These are phyloP conservation scores for Rousettus madagascariensis DNA, from an alignment of 2,797 vertebrate species.

Conservation along the genomic window DNA sequence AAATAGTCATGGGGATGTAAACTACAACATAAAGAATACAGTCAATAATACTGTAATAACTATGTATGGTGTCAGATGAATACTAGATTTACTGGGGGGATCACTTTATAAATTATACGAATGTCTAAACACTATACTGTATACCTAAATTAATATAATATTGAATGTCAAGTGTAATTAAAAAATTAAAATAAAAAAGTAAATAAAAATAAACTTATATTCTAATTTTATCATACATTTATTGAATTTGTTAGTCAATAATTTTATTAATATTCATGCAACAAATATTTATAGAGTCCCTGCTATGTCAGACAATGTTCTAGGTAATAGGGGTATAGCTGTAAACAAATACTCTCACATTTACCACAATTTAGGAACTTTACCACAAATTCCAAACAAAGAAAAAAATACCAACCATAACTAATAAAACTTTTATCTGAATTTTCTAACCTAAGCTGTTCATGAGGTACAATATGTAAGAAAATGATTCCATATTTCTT, in stretches of 20 bases:
- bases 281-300: background rate
- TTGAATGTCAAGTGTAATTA: no score
- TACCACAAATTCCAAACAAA: background rate
- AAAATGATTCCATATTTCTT: slow-evolving; percentile 5
- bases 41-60: no score
- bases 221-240: background rate
- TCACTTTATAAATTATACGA: no score
- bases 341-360: background rate
- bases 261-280: slow-evolving; percentile 37
- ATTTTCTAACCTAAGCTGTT: background rate
- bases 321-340: background rate
- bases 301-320: background rate
- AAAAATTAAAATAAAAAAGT: no score
- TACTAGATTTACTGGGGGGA: no score
- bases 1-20: no score
- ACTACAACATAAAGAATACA: no score
- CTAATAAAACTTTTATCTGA: background rate
- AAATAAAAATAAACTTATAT: background rate
- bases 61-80: no score
- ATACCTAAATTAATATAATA: no score
- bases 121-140: no score
- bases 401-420: background rate
- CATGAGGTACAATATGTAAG: background rate
- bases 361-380: background rate
- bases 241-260: background rate